A percentile compares a stretch with the other conserved stretches of the same genome.
Conservation (phyloP, 2,888 invertebrate species). For the Nebria brevicollis region DNA sequence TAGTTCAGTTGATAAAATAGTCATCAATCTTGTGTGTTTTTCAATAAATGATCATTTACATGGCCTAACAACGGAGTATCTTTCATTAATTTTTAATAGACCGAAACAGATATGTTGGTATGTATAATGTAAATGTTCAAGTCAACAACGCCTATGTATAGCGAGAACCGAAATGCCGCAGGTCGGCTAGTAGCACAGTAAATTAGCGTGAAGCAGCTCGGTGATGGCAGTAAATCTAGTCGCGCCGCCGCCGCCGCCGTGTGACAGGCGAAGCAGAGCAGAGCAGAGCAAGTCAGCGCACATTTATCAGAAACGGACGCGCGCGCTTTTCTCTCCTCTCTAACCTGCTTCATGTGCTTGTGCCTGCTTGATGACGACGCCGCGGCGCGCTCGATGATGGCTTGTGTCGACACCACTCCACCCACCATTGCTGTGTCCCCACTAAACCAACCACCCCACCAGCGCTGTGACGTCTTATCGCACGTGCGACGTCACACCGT, state of each 20-base stretch:
- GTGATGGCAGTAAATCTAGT: conserved; percentile 46
- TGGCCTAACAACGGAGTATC: not conserved
- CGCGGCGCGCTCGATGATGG: conserved; percentile 40
- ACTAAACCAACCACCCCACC: not conserved
- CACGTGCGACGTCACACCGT: not conserved
- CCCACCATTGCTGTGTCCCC: not conserved
- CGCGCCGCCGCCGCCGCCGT: conserved; percentile 15
- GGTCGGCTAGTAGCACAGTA: conserved; percentile 33
- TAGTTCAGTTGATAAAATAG: no score
- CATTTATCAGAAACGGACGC: conserved; percentile 37
- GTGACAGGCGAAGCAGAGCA: conserved; percentile 17
- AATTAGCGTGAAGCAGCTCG: conserved; percentile 40
- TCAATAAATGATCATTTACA: not conserved
- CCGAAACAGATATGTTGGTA: not conserved
- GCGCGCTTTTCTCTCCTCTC: not conserved
- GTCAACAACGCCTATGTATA: not conserved
- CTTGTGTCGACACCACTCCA: conserved; percentile 35
- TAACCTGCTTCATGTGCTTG: not conserved
- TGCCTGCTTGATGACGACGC: conserved; percentile 14
- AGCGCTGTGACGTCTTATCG: conserved; percentile 11
- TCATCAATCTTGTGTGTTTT: not conserved
- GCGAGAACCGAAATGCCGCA: conserved; percentile 27
- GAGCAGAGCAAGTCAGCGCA: conserved; percentile 31
- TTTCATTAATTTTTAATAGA: not conserved
- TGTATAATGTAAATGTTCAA: not conserved